Conservation (phyloP, 2,113 vertebrate genomes). For the Poecilia latipinna region DNA sequence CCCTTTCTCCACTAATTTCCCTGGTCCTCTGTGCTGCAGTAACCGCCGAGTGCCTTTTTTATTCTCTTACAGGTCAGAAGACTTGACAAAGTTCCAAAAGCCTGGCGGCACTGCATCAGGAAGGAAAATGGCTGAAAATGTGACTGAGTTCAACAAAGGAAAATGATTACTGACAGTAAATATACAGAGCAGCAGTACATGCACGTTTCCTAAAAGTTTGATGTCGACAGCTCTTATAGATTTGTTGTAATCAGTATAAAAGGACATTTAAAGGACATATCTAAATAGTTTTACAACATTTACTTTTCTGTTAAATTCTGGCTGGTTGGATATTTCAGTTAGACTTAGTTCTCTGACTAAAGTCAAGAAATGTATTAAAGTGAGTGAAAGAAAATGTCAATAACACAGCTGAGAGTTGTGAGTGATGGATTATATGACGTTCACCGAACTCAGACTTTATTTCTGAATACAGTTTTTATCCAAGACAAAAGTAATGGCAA, state of each 20-base stretch:
- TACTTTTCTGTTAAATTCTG: no score
- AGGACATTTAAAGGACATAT: neutral
- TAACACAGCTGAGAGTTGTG: no score
- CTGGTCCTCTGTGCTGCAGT: slow-evolving; percentile 55
- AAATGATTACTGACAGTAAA: slow-evolving; percentile 45
- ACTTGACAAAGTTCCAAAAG: slow-evolving; percentile 68
- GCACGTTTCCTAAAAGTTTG: neutral
- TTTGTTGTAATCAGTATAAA: neutral
- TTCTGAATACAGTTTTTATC: no score
- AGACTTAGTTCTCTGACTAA: no score
- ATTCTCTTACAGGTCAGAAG: slow-evolving; percentile 74
- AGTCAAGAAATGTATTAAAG: no score
- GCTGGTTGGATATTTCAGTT: no score
- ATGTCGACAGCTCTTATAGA: slow-evolving; percentile 1
- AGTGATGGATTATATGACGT: no score
- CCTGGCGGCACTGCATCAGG: slow-evolving; percentile 28
- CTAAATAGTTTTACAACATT: no score
- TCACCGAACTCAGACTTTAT: no score
- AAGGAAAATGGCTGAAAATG: slow-evolving; percentile 47
- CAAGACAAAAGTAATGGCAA: no score
- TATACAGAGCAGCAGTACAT: slow-evolving; percentile 4
- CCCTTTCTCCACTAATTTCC: slow-evolving; percentile 44
- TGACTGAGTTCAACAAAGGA: slow-evolving; percentile 47
- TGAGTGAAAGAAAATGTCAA: no score
- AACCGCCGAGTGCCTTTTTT: slow-evolving; percentile 47